Evolutionary conservation across 2,113 vertebrate species (phyloP), one percentile per base, ranked within the genome.

Genomic region (Ophthalmolycus amberensis): DNA sequence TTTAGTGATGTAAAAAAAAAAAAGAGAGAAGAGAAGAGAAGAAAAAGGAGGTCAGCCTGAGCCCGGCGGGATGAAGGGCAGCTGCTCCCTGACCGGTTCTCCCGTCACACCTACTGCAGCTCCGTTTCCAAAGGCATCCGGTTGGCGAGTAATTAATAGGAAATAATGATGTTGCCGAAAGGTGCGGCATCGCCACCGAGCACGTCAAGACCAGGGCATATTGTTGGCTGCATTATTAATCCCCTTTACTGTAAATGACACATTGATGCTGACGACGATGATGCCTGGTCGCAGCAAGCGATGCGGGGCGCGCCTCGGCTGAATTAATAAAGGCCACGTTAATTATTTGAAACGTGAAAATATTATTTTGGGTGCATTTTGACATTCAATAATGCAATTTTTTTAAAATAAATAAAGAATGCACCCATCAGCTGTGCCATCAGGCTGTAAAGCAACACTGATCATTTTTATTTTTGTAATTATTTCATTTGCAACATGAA

Each of bases 1-100:
- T 93, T 92, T 91, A 90, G 86, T 93, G 94, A 94, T 93, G 94
- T 90, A 85, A 90, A 90, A 94, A 75, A 76, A 95, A 95, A 85
- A 58, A 40, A 63, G 48, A 32, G 58, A 65, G 85, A 58, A 48
- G 58, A 56, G 4, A 62, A 65, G 86, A 56, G 44, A 60, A 56
- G 64, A 62, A 70, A 93, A 96, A 95, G 87, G 90, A 95, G 95
- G 95, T 95, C 95, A 94, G 82, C 20, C 48, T 84, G 78, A 66
- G 89, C 93, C 94, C 92, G 81, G 90, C 93, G 94, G 92, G 91
- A 90, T 92, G 85, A 89, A 88, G 87, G 92, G 90, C 92, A 96
- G 95, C 91, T 95, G 93, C 92, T 94, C 86, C 79, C 90, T 94
- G 95, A 92, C 95, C 92, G 88, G 90, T 80, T 63, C 89, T 71